A percentile compares a stretch with the other conserved stretches of the same genome.
phyloP scores from a whole-genome alignment of 2,888 invertebrate genomes.

The Pristionchus arcanus region DNA sequence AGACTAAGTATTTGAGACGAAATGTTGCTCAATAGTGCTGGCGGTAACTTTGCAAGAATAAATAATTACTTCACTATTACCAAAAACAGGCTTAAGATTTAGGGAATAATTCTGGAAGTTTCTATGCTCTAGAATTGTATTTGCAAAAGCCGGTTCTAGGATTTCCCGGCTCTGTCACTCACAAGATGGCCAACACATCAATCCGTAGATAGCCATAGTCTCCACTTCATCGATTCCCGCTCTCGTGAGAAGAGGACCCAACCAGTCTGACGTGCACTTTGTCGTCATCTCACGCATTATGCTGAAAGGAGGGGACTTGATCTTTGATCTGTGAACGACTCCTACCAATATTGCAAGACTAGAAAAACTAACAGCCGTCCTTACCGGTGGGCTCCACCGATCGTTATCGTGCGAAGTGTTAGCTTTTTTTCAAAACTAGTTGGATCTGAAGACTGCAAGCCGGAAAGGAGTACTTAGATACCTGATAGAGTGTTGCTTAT shows the following conservation, averaged over 20 bases:
- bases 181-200: slow-evolving; percentile 46
- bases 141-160: not conserved
- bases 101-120: not conserved
- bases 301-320: not conserved
- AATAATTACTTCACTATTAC: not conserved
- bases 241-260: slow-evolving; percentile 28
- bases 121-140: not conserved
- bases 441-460: no score
- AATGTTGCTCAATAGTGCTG: not conserved
- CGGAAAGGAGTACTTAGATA: not conserved
- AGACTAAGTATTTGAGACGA: not conserved
- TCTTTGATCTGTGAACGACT: not conserved
- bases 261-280: not conserved
- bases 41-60: not conserved
- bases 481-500: slow-evolving; percentile 29
- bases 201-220: slow-evolving; percentile 38
- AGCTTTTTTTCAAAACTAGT: no score
- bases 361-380: no score
- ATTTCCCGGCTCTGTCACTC: slow-evolving; percentile 6
- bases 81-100: not conserved
- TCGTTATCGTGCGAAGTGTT: no score
- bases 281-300: slow-evolving; percentile 32
- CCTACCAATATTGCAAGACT: not conserved
- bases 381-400: no score
- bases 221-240: slow-evolving; percentile 39